Base-by-base conservation (phyloP, 2,888 invertebrate species). In the Pogonocherus hispidulus region DNA sequence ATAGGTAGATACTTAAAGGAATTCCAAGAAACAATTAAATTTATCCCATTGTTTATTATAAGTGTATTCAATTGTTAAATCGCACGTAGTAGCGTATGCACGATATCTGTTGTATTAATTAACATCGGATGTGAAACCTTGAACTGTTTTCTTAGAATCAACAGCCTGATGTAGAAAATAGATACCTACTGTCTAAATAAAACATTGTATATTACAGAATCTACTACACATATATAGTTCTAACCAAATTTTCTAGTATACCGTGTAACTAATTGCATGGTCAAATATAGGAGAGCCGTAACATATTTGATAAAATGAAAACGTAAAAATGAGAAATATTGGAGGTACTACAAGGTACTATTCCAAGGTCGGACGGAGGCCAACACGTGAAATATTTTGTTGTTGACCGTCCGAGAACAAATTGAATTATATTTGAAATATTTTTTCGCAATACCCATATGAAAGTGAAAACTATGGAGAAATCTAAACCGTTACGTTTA, bases 111-210 rank as follows among this genome's bases (percentile, higher is more conserved):
- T 49, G n/a, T 20, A 16, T 8, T 44, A 44, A 44, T 44, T 44
- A 44, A 44, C 16, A 44, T 49, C 22, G 20, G n/a, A 46, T 8
- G 6, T 14, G 3, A 11, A 49, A 49, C 49, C 22, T 49, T 49
- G 49, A 49, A 49, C 49, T 49, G 11, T 49, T 49, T 49, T 49
- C 22, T 11, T 5, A 23, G 22, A 20, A 49, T 20, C 49, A 22
- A 49, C 22, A 49, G 20, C 22, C 16, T 14, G 49, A 14, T 22
- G 22, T 22, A 11, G 22, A 49, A 49, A 49, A 49, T 49, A 22
- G 20, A 49, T 49, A 41, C 27, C 8, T 8, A n/a, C n/a, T n/a
- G 27, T 3, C 8, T 27, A 41, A 41, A 41, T 41, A 41, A n/a
- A n/a, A 41, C 41, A 41, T n/a, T 3, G 27, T 27, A 27, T 8